phyloP scores from a whole-genome alignment of 2,888 invertebrate species.

The Chrysodeixis includens region DNA sequence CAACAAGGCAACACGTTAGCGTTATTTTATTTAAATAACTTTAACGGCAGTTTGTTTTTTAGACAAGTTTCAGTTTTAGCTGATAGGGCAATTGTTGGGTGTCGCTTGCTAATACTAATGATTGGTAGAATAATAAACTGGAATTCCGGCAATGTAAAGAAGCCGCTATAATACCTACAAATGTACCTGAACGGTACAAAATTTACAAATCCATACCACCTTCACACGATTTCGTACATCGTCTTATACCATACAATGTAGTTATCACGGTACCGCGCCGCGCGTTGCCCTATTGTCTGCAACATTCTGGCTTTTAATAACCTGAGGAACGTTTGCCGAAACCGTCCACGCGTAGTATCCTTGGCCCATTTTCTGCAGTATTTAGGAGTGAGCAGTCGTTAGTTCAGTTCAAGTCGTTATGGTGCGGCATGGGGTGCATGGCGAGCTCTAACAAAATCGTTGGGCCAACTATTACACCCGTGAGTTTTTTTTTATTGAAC shows the following conservation, averaged over 20 bases:
- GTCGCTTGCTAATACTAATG: too few relatives aligned
- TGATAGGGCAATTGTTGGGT: too few relatives aligned
- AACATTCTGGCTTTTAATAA: slow-evolving; percentile 54
- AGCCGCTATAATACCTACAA: too few relatives aligned
- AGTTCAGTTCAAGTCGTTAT: slow-evolving; percentile 55
- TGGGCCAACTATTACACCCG: slow-evolving; percentile 61
- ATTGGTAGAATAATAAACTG: too few relatives aligned
- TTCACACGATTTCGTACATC: slow-evolving; percentile 20
- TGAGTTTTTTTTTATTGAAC: slow-evolving; percentile 54
- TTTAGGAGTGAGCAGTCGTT: slow-evolving; percentile 25
- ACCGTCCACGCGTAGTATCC: slow-evolving; percentile 63
- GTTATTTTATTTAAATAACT: neutral
- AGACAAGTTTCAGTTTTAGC: too few relatives aligned
- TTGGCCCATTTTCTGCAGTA: slow-evolving; percentile 69
- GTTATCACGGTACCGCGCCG: slow-evolving; percentile 65
- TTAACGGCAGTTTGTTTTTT: too few relatives aligned
- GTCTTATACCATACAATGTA: slow-evolving; percentile 34
- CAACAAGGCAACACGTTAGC: neutral
- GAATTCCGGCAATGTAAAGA: too few relatives aligned
- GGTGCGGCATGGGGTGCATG: slow-evolving; percentile 79
- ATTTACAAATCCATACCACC: neutral
- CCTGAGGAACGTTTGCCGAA: slow-evolving; percentile 51
- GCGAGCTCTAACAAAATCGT: slow-evolving; percentile 72
- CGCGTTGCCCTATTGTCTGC: slow-evolving; percentile 70
- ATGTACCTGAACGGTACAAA: slow-evolving; percentile 12